phyloP scores from a whole-genome alignment of 2,797 vertebrate genomes.

The Danio aesculapii region DNA sequence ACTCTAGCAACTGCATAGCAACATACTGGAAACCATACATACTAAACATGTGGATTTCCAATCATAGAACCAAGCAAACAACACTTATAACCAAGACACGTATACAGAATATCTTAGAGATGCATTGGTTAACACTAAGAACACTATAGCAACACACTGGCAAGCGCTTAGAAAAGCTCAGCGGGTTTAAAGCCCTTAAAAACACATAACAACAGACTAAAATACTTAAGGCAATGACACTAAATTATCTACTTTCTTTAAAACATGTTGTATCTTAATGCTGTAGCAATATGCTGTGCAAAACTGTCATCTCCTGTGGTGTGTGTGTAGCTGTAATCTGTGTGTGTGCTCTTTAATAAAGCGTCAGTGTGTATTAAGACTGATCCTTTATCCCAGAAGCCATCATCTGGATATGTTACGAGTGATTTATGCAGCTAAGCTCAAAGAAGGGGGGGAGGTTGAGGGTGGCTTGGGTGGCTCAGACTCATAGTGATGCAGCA shows the following conservation, averaged over 20 bases:
- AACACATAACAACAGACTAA: not conserved
- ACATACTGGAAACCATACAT: too few relatives aligned
- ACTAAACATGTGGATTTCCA: too few relatives aligned
- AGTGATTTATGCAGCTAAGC: constrained; percentile 24
- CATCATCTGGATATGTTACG: constrained; percentile 11
- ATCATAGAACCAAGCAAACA: too few relatives aligned
- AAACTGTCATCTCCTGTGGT: not conserved
- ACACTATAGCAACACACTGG: not conserved
- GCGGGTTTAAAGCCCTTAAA: too few relatives aligned
- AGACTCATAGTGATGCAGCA: not conserved
- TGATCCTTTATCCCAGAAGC: constrained; percentile 17
- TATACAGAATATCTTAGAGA: too few relatives aligned
- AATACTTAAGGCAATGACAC: not conserved
- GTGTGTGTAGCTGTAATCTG: not conserved
- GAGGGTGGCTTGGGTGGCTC: not conserved
- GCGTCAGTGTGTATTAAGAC: constrained; percentile 9
- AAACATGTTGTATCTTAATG: too few relatives aligned
- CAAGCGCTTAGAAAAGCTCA: not conserved
- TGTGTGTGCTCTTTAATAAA: not conserved
- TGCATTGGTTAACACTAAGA: too few relatives aligned
- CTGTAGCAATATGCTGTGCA: not conserved
- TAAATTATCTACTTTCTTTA: too few relatives aligned
- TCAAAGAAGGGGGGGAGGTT: not conserved
- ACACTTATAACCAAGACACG: too few relatives aligned
- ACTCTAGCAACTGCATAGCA: too few relatives aligned